phyloP scores from a whole-genome alignment of 2,113 vertebrate genomes.

The Pholis gunnellus region DNA sequence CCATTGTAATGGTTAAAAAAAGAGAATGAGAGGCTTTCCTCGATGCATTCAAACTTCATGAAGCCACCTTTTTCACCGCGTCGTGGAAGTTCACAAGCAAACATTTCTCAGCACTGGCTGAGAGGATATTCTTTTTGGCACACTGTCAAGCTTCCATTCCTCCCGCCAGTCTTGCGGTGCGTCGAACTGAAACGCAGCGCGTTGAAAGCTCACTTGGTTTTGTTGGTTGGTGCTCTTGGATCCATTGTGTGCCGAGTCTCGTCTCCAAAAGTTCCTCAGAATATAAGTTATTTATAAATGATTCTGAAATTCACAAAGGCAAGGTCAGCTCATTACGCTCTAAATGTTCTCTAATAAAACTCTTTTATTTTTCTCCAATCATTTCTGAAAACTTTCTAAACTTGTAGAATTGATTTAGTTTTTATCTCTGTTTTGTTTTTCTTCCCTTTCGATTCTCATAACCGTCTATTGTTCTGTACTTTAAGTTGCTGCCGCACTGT shows the following conservation, averaged over 20 bases:
- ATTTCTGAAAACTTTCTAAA: neutral
- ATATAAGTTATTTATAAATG: neutral
- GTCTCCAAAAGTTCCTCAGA: neutral
- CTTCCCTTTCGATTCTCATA: neutral
- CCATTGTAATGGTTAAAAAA: neutral
- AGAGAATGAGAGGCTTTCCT: neutral
- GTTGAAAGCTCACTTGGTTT: neutral
- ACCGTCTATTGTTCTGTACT: neutral
- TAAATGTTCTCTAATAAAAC: neutral
- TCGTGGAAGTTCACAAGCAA: neutral
- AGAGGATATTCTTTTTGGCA: neutral
- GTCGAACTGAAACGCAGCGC: neutral
- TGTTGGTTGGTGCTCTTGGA: neutral
- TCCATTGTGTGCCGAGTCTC: neutral
- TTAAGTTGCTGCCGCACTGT: neutral
- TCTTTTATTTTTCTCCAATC: neutral
- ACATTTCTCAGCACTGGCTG: neutral
- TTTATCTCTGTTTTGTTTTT: neutral
- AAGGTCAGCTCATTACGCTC: conserved; percentile 10
- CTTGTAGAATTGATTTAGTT: too few relatives aligned
- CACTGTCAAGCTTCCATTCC: neutral
- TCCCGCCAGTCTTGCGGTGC: neutral
- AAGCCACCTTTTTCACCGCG: neutral
- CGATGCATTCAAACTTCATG: neutral
- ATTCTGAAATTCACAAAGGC: neutral